Evolutionary conservation across 2,797 vertebrate genomes (phyloP), one percentile per base, ranked within the genome.

Genomic region (Luscinia luscinia): DNA sequence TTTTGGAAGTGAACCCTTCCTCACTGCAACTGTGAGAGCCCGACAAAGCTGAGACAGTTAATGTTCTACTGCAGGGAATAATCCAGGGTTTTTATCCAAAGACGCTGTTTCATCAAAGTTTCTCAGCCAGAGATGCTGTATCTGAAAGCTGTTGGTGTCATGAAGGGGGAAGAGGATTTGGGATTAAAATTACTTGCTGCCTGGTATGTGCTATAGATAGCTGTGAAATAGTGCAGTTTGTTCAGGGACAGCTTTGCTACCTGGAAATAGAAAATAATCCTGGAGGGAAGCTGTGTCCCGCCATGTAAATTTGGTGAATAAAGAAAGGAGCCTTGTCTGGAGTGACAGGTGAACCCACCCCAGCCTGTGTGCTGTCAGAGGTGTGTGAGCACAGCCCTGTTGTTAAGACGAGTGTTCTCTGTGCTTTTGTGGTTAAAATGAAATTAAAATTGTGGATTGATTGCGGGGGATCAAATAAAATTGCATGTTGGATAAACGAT

Each of bases 181-280:
- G 92, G 95, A 96, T 97, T 96, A 95, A 96, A 96, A 96, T 96
- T 69, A 88, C 94, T 95, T 61, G 92, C 92, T 76, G 84, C 92
- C 86, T 83, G 84, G 20, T 91, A 23, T 81, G 88, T 90, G 82
- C 96, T 97, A 94, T 96, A 97, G 91, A 96, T 96, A 96, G 95
- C 95, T 87, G 81, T 51, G 84, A 95, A 96, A 89, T 15, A 78
- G 86, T 1, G 32, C 84, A 21, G 92, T 95, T 94, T 96, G 91
- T 85, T 93, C 20, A 0, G 88, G 93, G 94, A 85, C 88, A 69
- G 93, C 93, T 97, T 96, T 96, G 91, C 91, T 96, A 94, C 95
- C 95, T 97, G 97, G 81, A 97, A 97, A 97, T 96, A 97, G 96
- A 95, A 96, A 67, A 87, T 94, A 97, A 96, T 96, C 94, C 93